Percentiles rank a stretch among this genome's conserved stretches.
phyloP scores from a whole-genome alignment of 2,797 vertebrate genomes.

The Urophycis tenuis region DNA sequence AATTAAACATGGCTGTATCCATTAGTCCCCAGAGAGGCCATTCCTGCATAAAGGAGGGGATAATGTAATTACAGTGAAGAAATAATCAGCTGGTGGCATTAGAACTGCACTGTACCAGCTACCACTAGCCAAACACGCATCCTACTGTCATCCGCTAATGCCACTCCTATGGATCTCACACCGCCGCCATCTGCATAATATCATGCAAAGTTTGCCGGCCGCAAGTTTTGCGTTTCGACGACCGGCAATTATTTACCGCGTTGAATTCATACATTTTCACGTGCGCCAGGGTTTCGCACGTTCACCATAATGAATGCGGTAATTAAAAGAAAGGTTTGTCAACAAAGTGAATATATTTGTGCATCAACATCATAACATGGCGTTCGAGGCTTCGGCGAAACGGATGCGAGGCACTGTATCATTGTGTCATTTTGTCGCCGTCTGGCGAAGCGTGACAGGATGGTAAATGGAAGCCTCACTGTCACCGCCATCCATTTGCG shows the following conservation, averaged over 20 bases:
- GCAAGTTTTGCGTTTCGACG: background rate
- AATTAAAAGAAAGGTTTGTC: background rate
- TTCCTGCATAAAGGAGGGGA: constrained; percentile 99
- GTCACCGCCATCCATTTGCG: background rate
- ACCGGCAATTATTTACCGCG: background rate
- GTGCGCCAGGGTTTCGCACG: background rate
- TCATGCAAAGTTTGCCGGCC: background rate
- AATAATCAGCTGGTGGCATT: constrained; percentile 98
- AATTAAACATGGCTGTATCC: constrained; percentile 99
- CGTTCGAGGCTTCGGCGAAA: background rate
- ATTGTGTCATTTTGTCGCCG: background rate
- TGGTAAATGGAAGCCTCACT: background rate
- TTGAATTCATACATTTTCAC: background rate
- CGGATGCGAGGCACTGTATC: background rate
- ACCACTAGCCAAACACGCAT: constrained; percentile 46
- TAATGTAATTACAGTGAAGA: constrained; percentile 99
- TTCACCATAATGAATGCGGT: background rate
- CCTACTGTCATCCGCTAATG: background rate
- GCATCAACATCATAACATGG: background rate
- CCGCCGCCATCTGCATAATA: background rate
- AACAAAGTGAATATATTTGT: background rate
- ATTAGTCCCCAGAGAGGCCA: constrained; percentile 99
- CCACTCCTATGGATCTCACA: background rate
- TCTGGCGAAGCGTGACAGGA: background rate
- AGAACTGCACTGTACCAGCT: constrained; percentile 63